A percentile compares a stretch with the other conserved stretches of the same genome.
These are phyloP conservation scores for Cyrtorhinus lividipennis DNA, from an alignment of 1,140 invertebrate species.

Conservation along the genomic window DNA sequence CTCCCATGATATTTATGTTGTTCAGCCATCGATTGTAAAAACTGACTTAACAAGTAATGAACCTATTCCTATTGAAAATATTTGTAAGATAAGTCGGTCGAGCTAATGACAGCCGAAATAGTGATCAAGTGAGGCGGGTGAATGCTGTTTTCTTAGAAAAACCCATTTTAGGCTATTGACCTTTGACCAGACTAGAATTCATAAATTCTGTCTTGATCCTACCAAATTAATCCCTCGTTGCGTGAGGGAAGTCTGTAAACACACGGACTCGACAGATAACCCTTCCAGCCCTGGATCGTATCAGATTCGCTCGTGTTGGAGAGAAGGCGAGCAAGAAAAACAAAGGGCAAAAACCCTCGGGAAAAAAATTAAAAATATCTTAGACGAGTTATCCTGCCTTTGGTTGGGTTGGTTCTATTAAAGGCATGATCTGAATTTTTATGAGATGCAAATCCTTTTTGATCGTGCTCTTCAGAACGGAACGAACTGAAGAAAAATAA, in stretches of 20 bases:
- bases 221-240: neutral
- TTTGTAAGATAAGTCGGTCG: too few species aligned
- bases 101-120: too few species aligned
- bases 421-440: neutral
- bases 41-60: too few species aligned
- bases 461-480: neutral
- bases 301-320: neutral
- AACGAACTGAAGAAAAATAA: neutral
- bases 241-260: conserved; percentile 11
- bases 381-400: neutral
- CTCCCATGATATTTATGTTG: too few species aligned
- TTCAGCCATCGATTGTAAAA: too few species aligned
- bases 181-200: neutral
- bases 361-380: neutral
- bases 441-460: neutral
- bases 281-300: neutral
- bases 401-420: neutral
- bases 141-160: too few species aligned
- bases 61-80: too few species aligned
- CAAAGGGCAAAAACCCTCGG: neutral
- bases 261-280: neutral
- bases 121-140: too few species aligned
- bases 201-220: neutral
- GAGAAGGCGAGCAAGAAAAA: too few species aligned
- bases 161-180: too few species aligned